Evolutionary conservation across 1,140 invertebrate species (phyloP).

Genomic region (Marisa cornuarietis): DNA sequence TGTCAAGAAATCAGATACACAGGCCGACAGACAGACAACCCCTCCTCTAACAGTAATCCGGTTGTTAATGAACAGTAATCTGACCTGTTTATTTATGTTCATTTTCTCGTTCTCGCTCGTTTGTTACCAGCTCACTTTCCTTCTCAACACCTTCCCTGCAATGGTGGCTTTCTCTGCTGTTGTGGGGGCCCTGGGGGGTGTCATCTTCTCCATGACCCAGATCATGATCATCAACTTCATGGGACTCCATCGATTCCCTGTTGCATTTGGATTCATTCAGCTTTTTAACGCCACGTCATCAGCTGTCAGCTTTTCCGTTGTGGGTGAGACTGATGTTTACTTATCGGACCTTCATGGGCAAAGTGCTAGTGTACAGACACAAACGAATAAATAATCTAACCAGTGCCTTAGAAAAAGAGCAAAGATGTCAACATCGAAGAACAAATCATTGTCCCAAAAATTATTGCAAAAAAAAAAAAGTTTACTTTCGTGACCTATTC

Average conservation of each 20-base stretch:
- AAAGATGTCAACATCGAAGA: too few relatives aligned
- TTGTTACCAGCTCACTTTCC: not conserved
- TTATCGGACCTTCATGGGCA: too few relatives aligned
- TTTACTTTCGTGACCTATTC: too few relatives aligned
- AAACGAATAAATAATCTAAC: too few relatives aligned
- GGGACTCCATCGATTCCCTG: not conserved
- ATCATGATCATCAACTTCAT: not conserved
- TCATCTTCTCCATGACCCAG: constrained; percentile 10
- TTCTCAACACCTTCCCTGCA: not conserved
- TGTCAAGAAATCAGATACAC: too few relatives aligned
- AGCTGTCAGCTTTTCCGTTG: not conserved
- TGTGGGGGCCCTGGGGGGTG: not conserved
- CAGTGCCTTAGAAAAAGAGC: too few relatives aligned
- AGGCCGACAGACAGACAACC: too few relatives aligned
- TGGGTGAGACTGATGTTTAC: not conserved
- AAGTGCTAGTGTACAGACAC: too few relatives aligned
- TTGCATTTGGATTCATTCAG: constrained; percentile 5
- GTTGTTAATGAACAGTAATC: too few relatives aligned
- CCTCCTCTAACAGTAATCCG: too few relatives aligned
- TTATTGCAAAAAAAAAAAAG: too few relatives aligned
- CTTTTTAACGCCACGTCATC: not conserved
- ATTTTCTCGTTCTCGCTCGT: not conserved
- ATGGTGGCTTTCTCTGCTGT: not conserved
- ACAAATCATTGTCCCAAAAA: too few relatives aligned
- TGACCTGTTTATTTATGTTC: not conserved